These are phyloP conservation scores for Galeopsomyia nigrocyanea DNA, from an alignment of 2,888 invertebrate species.

Conservation along the genomic window DNA sequence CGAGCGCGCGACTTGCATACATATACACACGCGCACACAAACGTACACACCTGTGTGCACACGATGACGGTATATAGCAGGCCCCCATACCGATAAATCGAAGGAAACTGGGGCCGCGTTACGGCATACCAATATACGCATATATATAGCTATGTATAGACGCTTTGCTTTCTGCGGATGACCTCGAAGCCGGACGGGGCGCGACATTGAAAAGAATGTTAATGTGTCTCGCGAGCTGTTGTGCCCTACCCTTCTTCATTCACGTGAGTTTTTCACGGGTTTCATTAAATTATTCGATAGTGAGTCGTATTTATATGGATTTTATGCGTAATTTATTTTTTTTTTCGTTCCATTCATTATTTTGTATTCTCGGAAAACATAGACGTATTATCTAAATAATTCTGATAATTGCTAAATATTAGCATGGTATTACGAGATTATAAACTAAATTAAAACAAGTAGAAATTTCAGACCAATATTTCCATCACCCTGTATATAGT, in stretches of 20 bases:
- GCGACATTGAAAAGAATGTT: constrained; percentile 67
- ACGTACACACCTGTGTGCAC: neutral
- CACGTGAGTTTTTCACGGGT: constrained; percentile 16
- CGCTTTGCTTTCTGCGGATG: constrained; percentile 47
- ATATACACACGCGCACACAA: neutral
- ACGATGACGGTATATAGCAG: neutral
- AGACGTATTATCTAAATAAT: no score
- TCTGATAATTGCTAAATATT: no score
- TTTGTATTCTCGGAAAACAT: no score
- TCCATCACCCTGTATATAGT: no score
- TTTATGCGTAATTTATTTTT: no score
- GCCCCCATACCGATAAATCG: constrained; percentile 58
- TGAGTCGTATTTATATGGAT: no score
- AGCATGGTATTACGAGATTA: no score
- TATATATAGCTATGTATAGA: constrained; percentile 1
- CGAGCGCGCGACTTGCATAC: neutral
- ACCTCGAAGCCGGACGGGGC: constrained; percentile 58
- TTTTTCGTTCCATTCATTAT: no score
- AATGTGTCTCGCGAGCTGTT: constrained; percentile 60
- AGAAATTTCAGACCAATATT: no score
- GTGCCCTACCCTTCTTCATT: constrained; percentile 57
- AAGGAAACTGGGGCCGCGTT: constrained; percentile 53
- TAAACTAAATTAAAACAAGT: no score
- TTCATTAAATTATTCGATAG: neutral
- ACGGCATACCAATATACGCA: constrained; percentile 51